Evolutionary conservation across 2,888 invertebrate genomes (phyloP).

Genomic region (Desoria tigrina): DNA sequence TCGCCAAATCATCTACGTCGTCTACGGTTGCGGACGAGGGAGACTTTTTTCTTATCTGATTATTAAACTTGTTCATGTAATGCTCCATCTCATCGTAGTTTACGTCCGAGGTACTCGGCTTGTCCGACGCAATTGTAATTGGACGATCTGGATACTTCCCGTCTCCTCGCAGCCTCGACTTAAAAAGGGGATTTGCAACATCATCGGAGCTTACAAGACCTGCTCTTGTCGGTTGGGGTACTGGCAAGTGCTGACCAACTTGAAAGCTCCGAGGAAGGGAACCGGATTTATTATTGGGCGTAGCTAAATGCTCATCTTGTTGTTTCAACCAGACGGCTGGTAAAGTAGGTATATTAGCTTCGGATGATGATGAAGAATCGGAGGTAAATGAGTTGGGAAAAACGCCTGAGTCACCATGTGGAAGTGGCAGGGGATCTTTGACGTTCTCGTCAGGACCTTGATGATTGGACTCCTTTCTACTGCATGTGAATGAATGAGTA

Average conservation of each 20-base stretch:
- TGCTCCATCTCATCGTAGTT: constrained; percentile 68
- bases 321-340: constrained; percentile 67
- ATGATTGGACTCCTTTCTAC: constrained; percentile 42
- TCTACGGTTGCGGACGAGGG: constrained; percentile 54
- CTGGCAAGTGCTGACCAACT: constrained; percentile 61
- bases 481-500: constrained; percentile 55
- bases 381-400: constrained; percentile 53
- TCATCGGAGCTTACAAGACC: constrained; percentile 6
- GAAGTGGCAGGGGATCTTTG: constrained; percentile 46
- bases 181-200: constrained; percentile 29
- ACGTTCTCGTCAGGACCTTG: constrained; percentile 30
- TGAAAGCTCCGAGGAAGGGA: constrained; percentile 78
- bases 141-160: constrained; percentile 64
- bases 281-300: constrained; percentile 71
- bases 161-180: constrained; percentile 57
- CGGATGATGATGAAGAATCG: constrained; percentile 53
- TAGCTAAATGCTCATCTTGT: constrained; percentile 61
- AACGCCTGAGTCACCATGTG: constrained; percentile 53
- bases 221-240: constrained; percentile 25
- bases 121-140: constrained; percentile 72
- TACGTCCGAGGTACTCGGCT: constrained; percentile 64
- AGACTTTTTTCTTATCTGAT: constrained; percentile 51
- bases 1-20: constrained; percentile 56
- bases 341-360: constrained; percentile 63
- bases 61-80: constrained; percentile 53